phyloP scores from a whole-genome alignment of 2,113 vertebrate genomes.

The Phodopus roborovskii region DNA sequence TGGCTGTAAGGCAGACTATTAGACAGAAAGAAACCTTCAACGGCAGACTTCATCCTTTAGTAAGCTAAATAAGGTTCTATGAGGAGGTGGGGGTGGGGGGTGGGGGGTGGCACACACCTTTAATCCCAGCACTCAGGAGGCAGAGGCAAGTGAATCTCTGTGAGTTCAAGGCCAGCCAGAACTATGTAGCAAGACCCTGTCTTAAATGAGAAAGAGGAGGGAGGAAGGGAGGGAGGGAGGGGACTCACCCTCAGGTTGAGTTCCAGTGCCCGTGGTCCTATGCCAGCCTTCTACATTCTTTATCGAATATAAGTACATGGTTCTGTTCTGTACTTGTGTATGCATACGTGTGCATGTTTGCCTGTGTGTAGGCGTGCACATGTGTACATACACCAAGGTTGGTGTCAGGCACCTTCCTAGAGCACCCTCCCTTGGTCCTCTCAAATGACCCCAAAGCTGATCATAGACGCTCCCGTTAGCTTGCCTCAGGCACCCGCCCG shows the following conservation, averaged over 20 bases:
- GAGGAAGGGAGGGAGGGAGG: neutral
- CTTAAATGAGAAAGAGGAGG: neutral
- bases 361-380: neutral
- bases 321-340: neutral
- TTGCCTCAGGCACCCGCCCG: neutral
- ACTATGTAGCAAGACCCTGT: neutral
- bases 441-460: neutral
- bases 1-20: neutral
- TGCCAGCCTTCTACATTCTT: neutral
- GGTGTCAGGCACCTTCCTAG: neutral
- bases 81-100: neutral
- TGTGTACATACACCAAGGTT: neutral
- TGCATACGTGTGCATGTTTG: neutral
- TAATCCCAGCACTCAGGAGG: neutral
- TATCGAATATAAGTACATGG: neutral
- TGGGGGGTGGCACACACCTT: accelerated
- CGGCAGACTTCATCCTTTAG: neutral
- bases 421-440: neutral
- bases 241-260: neutral
- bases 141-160: neutral
- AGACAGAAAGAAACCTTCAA: neutral
- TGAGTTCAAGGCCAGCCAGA: neutral
- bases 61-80: neutral
- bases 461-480: neutral
- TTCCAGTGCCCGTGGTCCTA: neutral